Evolutionary conservation across 2,113 vertebrate species (phyloP).

Genomic region (Heloderma charlesbogerti): DNA sequence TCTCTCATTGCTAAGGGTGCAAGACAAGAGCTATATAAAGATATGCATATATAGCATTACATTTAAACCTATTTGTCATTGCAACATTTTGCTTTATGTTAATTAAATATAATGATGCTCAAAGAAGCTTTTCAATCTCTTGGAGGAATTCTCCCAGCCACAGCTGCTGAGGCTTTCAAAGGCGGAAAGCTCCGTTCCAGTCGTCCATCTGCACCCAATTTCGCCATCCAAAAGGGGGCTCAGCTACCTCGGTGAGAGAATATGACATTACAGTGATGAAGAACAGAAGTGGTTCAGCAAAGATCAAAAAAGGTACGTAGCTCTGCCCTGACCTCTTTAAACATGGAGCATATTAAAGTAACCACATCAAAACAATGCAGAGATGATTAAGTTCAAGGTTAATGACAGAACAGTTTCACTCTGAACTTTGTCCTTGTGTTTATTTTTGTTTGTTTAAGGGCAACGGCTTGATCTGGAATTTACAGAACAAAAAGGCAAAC

Average conservation of each 20-base stretch:
- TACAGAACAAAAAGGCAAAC: conserved; percentile 33
- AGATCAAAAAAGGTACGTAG: conserved; percentile 46
- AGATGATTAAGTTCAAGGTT: conserved; percentile 40
- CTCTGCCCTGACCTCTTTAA: conserved; percentile 51
- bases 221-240: conserved; percentile 52
- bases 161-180: conserved; percentile 48
- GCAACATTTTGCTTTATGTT: not conserved
- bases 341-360: conserved; percentile 57
- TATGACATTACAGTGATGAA: conserved; percentile 71
- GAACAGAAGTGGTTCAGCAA: conserved; percentile 61
- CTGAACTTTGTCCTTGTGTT: conserved; percentile 46
- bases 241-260: conserved; percentile 53
- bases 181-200: conserved; percentile 47
- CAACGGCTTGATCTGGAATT: conserved; percentile 36
- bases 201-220: conserved; percentile 46
- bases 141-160: conserved; percentile 27
- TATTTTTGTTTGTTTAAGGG: conserved; percentile 24
- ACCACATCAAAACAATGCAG: conserved; percentile 61
- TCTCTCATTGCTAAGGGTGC: not conserved
- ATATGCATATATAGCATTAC: not conserved
- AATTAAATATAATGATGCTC: not conserved
- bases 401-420: conserved; percentile 56
- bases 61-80: not conserved
- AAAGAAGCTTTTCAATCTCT: not conserved
- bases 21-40: not conserved